Conservation (phyloP, 2,797 vertebrate species). For the Vultur gryphus region DNA sequence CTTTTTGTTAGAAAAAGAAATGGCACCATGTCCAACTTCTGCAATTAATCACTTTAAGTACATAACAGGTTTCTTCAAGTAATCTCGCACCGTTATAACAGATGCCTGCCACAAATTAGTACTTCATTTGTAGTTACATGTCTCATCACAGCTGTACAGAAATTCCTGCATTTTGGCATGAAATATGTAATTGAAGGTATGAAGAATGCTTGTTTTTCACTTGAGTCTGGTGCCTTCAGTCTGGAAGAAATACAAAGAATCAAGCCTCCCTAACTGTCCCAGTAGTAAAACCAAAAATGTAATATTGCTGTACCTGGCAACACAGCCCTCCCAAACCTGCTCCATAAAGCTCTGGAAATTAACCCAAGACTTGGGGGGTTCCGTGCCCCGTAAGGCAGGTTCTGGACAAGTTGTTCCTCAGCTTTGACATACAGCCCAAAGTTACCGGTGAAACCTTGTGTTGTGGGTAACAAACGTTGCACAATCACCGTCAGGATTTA, state of each 20-base stretch:
- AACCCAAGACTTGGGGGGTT: neutral
- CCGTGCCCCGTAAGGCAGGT: neutral
- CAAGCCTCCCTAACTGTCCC: too few relatives aligned
- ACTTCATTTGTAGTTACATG: too few relatives aligned
- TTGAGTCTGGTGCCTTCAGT: neutral
- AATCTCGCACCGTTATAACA: accelerated
- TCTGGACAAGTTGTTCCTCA: neutral
- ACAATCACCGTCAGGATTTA: neutral
- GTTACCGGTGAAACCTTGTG: accelerated
- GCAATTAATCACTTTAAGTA: neutral
- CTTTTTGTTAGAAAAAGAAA: neutral
- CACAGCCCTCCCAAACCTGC: too few relatives aligned
- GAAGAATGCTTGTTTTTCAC: neutral
- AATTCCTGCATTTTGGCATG: neutral
- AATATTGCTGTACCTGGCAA: too few relatives aligned
- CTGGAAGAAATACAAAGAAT: neutral
- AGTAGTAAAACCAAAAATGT: accelerated
- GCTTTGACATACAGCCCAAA: neutral
- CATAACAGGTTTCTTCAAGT: neutral
- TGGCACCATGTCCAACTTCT: neutral
- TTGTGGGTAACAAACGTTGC: accelerated
- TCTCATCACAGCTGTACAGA: neutral
- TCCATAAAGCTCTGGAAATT: neutral
- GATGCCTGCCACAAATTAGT: neutral
- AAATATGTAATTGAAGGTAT: accelerated